Evolutionary conservation across 1,140 invertebrate species (phyloP).

Genomic region (Polyergus mexicanus): DNA sequence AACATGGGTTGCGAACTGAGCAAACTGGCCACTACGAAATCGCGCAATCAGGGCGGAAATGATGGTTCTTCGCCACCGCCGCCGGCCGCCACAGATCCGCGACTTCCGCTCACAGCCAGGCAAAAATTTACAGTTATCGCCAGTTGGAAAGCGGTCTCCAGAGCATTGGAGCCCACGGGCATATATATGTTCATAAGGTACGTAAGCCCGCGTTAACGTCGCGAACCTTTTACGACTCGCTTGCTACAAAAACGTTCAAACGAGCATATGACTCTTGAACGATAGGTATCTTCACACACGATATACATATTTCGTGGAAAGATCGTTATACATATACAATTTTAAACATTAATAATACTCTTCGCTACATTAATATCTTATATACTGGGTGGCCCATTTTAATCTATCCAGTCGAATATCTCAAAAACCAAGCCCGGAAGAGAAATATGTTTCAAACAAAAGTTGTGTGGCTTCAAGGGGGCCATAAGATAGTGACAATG

Average conservation of each 20-base stretch:
- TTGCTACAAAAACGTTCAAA: not conserved
- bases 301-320: not conserved
- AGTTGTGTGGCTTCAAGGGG: too few species aligned
- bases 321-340: too few species aligned
- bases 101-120: slow-evolving; percentile 93
- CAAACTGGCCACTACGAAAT: slow-evolving; percentile 89
- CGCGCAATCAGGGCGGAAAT: slow-evolving; percentile 83
- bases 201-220: slow-evolving; percentile 17
- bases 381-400: too few species aligned
- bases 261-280: not conserved
- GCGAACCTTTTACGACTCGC: slow-evolving; percentile 12
- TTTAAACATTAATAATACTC: not conserved
- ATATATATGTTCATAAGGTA: slow-evolving; percentile 96
- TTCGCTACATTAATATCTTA: not conserved
- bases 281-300: slow-evolving; percentile 11
- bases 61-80: slow-evolving; percentile 83
- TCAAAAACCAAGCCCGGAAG: too few species aligned
- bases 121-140: slow-evolving; percentile 95
- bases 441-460: too few species aligned
- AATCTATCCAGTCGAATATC: too few species aligned
- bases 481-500: too few species aligned
- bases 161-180: slow-evolving; percentile 95
- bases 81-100: slow-evolving; percentile 90
- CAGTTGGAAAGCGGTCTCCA: slow-evolving; percentile 95
- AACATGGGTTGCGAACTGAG: slow-evolving; percentile 93